Base-by-base conservation (phyloP, 2,113 vertebrate species). In the Mus musculus region DNA sequence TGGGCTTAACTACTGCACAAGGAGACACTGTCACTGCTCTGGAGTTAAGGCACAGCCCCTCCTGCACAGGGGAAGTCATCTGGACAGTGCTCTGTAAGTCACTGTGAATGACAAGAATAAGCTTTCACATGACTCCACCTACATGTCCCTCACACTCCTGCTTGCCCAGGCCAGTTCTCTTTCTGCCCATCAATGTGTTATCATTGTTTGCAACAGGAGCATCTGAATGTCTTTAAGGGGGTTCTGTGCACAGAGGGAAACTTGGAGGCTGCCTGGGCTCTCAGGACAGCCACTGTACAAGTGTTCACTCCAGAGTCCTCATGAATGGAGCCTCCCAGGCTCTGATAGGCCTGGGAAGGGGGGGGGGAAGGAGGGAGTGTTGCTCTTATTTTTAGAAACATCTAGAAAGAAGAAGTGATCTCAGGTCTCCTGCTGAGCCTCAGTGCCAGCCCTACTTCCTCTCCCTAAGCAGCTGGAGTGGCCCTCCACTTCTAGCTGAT, bases 321-420 rank as follows among this genome's bases (percentile, higher is more conserved):
- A 2, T 16, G 42, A 85, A n/a, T 14, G 52, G 71, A 2, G 7
- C 49, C 80, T 89, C 14, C 54, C 24, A 63, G 92, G 46, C 52
- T 78, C 49, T 73, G 75, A 56, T 24, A 26, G 56, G 82, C 3
- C 30, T 56, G 39, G 12, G 63, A n/a, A 56, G 92, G 73, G n/a
- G 46, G 49, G 49, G 46, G 46, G 49, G 7, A 49, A 7, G 49
- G 49, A 49, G 49, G 49, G 49, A 6, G 49, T 42, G 36, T 61
- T 0, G 0, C 22, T 88, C 19, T 36, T 95, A 75, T 87, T 95
- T 78, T 72, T 11, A 85, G 85, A 84, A 91, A 72, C 30, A 72
- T 75, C 93, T 92, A 89, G 59, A 97, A 96, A 96, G 87, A 16
- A 96, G 96, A 97, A 90, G 90, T 75, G 10, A 86, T 72, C 84